A percentile compares a stretch with the other conserved stretches of the same genome.
Conservation (phyloP, 2,113 vertebrate genomes). For the Leucosticte australis region DNA sequence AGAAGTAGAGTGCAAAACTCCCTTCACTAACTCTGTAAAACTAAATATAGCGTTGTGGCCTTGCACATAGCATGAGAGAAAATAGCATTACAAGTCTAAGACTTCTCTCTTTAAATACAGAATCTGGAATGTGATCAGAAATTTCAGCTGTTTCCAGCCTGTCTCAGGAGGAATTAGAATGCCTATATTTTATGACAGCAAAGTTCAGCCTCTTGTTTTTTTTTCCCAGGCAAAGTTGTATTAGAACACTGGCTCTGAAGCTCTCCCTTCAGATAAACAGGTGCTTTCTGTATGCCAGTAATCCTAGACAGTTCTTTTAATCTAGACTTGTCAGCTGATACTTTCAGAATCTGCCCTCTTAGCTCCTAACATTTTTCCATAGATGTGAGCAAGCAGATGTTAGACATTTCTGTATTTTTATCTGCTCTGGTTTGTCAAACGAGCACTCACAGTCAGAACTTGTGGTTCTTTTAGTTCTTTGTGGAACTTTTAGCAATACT, state of each 20-base stretch:
- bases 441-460: not conserved
- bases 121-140: constrained; percentile 7
- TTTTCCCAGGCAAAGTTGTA: not conserved
- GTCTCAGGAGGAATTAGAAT: not conserved
- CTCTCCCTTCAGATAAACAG: not conserved
- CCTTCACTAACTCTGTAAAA: not conserved
- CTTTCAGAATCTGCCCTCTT: not conserved
- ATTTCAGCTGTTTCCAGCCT: not conserved
- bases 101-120: constrained; percentile 33
- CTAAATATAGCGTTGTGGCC: not conserved
- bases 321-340: not conserved
- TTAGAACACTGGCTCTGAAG: not conserved
- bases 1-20: not conserved
- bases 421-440: not conserved
- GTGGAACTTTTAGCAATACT: not conserved
- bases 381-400: not conserved
- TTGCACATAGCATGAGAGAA: not conserved
- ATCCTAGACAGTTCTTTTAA: not conserved
- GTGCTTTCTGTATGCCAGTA: not conserved
- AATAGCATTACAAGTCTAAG: constrained; percentile 5
- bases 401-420: not conserved
- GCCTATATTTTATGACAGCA: not conserved
- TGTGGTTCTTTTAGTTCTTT: too few relatives aligned
- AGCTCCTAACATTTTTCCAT: not conserved
- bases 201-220: not conserved